Conservation (phyloP, 2,888 invertebrate species). For the Ashinkailepas kermadecensis region DNA sequence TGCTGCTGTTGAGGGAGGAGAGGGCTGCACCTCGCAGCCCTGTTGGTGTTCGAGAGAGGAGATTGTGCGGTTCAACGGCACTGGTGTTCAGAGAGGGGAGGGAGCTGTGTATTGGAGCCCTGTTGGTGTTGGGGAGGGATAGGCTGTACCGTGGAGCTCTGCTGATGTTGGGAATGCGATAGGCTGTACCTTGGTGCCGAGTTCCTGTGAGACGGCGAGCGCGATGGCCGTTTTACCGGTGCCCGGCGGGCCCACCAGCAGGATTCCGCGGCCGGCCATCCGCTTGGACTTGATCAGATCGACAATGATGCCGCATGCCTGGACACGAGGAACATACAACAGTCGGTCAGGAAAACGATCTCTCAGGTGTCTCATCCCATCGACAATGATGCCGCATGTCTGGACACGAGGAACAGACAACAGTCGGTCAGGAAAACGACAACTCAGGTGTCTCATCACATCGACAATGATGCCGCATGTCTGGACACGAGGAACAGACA, state of each 20-base stretch:
- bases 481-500: too few relatives aligned
- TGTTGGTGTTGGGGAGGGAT: too few relatives aligned
- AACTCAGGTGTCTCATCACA: constrained; percentile 54
- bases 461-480: constrained; percentile 96
- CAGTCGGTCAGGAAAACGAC: too few relatives aligned
- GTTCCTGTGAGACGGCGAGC: constrained; percentile 92
- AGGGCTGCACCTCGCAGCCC: too few relatives aligned
- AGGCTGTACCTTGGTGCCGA: constrained; percentile 69
- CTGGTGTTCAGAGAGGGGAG: too few relatives aligned
- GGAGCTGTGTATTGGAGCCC: too few relatives aligned
- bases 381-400: constrained; percentile 95
- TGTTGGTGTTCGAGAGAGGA: too few relatives aligned
- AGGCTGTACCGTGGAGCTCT: too few relatives aligned
- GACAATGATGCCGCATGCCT: constrained; percentile 94
- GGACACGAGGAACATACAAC: constrained; percentile 35
- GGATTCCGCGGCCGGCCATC: constrained; percentile 93
- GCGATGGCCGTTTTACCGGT: constrained; percentile 98
- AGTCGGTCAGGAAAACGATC: too few relatives aligned
- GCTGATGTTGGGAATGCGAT: too few relatives aligned
- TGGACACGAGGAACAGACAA: constrained; percentile 42
- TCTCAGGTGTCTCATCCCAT: constrained; percentile 59
- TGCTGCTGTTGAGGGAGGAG: too few relatives aligned
- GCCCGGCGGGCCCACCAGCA: constrained; percentile 92
- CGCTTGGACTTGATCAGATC: constrained; percentile 93
- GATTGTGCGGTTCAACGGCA: too few relatives aligned